Evolutionary conservation across 2,888 invertebrate genomes (phyloP), one percentile per base, ranked within the genome.

Genomic region (Oxystoma pomonae): DNA sequence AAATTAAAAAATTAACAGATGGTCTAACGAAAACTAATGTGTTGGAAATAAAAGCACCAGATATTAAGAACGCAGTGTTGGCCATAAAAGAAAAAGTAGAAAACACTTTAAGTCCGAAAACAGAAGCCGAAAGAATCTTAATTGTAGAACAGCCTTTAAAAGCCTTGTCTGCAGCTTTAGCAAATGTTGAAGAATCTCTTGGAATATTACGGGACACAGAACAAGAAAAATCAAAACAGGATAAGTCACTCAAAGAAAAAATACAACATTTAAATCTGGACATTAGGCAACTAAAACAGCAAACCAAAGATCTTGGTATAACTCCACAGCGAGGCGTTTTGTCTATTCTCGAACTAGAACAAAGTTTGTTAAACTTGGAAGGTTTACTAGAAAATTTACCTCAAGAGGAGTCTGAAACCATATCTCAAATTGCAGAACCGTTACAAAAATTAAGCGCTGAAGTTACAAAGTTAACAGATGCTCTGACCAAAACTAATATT

Each of bases 381-480:
- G n/a, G 12, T 50, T 50, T n/a, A 9, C n/a, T n/a, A 12, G 12
- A 50, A 50, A 50, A 50, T 50, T 12, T 50, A 12, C 50, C 50
- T n/a, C 12, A 50, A 50, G 50, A 12, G n/a, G 50, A 9, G n/a
- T n/a, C n/a, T 50, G 53, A 57, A 20, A 21, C 20, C 57, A 35
- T 61, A n/a, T 12, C 16, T 7, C n/a, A 21, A 20, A 35, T 61
- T 20, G 20, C 21, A 51, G 60, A 67, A 58, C 68, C 69, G n/a
- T 20, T 69, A 1, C 49, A 71, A 63, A 60, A 63, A 55, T 58
- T 73, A 5, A 53, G 65, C 3, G 20, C 64, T 49, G 50, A 62
- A 21, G 55, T 71, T 22, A 57, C 66, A 9, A 62, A 67, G 56
- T 51, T 67, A 2, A 66, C 67, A 59, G 63, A 65, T 50, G 55